A percentile compares a stretch with the other conserved stretches of the same genome.
Conservation (phyloP, 2,113 vertebrate species). For the Camelus bactrianus region DNA sequence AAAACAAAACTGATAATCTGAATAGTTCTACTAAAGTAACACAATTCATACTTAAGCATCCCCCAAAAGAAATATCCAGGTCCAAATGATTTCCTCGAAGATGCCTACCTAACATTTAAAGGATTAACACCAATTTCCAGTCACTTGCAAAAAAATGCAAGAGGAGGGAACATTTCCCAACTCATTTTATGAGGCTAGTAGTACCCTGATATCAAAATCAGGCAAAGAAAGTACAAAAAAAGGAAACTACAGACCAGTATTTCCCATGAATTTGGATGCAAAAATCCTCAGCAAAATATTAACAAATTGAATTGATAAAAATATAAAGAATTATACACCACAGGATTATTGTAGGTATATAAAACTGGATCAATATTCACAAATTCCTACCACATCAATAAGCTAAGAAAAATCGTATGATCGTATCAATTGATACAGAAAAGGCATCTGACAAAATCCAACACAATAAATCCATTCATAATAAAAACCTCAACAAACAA, state of each 20-base stretch:
- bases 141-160: background rate
- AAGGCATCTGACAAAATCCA: constrained; percentile 24
- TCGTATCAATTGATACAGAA: background rate
- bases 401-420: background rate
- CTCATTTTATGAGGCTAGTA: background rate
- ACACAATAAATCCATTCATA: background rate
- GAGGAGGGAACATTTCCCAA: background rate
- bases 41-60: background rate
- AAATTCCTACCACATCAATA: background rate
- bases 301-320: background rate
- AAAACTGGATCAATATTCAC: background rate
- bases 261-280: background rate
- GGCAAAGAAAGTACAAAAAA: background rate
- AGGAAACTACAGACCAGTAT: background rate
- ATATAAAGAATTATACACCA: background rate
- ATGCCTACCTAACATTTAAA: background rate
- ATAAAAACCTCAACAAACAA: constrained; percentile 14
- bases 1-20: constrained; percentile 28
- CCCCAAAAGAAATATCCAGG: background rate
- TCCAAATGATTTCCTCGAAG: background rate
- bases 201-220: constrained; percentile 29
- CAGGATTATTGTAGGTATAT: background rate
- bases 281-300: background rate
- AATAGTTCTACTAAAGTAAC: constrained; percentile 11
- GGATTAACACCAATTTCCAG: background rate